Evolutionary conservation across 2,888 invertebrate species (phyloP), one percentile per base, ranked within the genome.

Genomic region (Stenoptilia bipunctidactyla): DNA sequence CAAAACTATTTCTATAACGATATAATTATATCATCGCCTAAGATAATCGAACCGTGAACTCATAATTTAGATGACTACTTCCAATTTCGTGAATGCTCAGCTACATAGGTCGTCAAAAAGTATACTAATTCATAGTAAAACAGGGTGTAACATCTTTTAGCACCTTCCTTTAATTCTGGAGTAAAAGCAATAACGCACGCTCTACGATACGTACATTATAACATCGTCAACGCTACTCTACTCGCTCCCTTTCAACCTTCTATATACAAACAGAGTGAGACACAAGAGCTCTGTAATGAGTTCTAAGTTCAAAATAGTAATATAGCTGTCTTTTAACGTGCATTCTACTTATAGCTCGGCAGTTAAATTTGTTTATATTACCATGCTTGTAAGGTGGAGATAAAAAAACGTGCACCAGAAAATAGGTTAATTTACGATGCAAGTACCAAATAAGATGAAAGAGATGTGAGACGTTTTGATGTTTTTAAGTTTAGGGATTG

Each of bases 291-390:
- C 15, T 40, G 38, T 37, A 43, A 44, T 36, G 38, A 44, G 45
- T 51, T 50, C 48, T 49, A 55, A 51, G 48, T 51, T 53, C 48
- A 51, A 57, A 60, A 65, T 53, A 50, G 54, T 47, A 53, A 59
- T 66, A 63, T 62, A 56, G 48, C 50, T 56, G 56, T 57, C 58
- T 66, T 61, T 67, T 67, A 62, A 60, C 53, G 59, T 58, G 48
- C 44, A 51, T 40, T 49, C 53, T 56, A 53, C 52, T 57, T 63
- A 56, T 55, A 55, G 61, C 51, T 46, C 41, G 48, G 55, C 58
- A 58, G 51, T 60, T 54, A 61, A 57, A 51, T 30, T 30, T 38
- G 36, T 39, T 36, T 15, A 14, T 30, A 15, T 34, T 40, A 27
- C 20, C 9, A 27, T 38, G 13, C 38, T 27, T 30, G 30, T 30